Conservation (phyloP, 2,888 invertebrate species). For the Achlya flavicornis region DNA sequence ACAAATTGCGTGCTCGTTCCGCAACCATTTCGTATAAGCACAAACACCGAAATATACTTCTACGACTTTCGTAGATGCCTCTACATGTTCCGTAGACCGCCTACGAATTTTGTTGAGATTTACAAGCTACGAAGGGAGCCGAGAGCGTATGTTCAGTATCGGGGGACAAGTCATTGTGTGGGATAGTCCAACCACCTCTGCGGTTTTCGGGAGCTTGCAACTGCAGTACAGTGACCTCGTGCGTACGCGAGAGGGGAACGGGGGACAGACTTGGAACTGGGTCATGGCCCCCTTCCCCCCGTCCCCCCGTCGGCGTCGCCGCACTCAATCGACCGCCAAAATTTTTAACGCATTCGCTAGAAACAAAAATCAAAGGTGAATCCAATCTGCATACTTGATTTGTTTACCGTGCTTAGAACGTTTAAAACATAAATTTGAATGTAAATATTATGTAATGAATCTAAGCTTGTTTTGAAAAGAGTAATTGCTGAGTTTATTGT, state of each 20-base stretch:
- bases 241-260: constrained; percentile 70
- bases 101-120: constrained; percentile 24
- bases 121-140: constrained; percentile 16
- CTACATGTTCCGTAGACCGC: constrained; percentile 22
- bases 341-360: constrained; percentile 60
- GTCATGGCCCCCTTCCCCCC: constrained; percentile 64
- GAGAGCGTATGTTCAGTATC: constrained; percentile 22
- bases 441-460: no score
- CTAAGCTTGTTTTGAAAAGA: no score
- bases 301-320: constrained; percentile 48
- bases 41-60: background rate
- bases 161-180: constrained; percentile 29
- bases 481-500: no score
- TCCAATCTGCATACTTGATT: background rate
- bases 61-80: constrained; percentile 23
- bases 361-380: constrained; percentile 47
- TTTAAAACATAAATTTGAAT: background rate
- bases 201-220: constrained; percentile 74
- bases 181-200: constrained; percentile 72
- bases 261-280: constrained; percentile 45
- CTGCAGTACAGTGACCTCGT: constrained; percentile 83
- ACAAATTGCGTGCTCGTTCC: constrained; percentile 6
- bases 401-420: background rate
- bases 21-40: constrained; percentile 10
- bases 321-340: constrained; percentile 79